Conservation (phyloP, 2,888 invertebrate genomes). For the Sesia apiformis region DNA sequence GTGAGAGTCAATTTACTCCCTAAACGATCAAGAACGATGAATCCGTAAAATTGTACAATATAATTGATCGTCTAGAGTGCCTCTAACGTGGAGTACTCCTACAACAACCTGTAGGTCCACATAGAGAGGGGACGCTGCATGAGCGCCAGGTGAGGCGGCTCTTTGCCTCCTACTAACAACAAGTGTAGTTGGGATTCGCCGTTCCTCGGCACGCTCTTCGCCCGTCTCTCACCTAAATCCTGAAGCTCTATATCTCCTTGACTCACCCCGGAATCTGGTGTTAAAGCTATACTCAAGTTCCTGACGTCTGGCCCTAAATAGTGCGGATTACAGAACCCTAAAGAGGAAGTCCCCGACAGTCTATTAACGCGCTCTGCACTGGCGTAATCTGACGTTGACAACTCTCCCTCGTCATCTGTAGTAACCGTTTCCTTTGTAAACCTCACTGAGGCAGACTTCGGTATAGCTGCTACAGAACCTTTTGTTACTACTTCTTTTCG, state of each 20-base stretch:
- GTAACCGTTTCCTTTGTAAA: constrained; percentile 67
- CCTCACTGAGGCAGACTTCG: constrained; percentile 74
- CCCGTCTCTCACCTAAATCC: constrained; percentile 31
- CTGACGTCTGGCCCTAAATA: constrained; percentile 81
- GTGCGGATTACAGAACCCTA: constrained; percentile 85
- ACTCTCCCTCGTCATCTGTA: constrained; percentile 71
- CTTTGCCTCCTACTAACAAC: constrained; percentile 83
- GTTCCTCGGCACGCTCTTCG: constrained; percentile 37
- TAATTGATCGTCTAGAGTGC: no score
- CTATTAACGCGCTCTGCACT: constrained; percentile 80
- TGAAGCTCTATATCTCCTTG: constrained; percentile 54
- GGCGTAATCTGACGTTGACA: constrained; percentile 84
- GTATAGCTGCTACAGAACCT: constrained; percentile 58
- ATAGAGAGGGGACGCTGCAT: constrained; percentile 85
- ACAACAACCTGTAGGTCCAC: constrained; percentile 81
- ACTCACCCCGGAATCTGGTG: constrained; percentile 78
- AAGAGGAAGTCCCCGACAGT: constrained; percentile 59
- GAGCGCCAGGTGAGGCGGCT: constrained; percentile 83
- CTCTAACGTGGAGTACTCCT: constrained; percentile 6
- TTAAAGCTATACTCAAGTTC: constrained; percentile 79
- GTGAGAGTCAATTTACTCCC: no score
- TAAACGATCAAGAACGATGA: no score
- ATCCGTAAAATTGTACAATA: no score
- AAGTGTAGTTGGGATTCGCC: constrained; percentile 27
- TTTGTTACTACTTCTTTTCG: constrained; percentile 45